phyloP scores from a whole-genome alignment of 1,140 invertebrate species.

The Drosophila watanabei region DNA sequence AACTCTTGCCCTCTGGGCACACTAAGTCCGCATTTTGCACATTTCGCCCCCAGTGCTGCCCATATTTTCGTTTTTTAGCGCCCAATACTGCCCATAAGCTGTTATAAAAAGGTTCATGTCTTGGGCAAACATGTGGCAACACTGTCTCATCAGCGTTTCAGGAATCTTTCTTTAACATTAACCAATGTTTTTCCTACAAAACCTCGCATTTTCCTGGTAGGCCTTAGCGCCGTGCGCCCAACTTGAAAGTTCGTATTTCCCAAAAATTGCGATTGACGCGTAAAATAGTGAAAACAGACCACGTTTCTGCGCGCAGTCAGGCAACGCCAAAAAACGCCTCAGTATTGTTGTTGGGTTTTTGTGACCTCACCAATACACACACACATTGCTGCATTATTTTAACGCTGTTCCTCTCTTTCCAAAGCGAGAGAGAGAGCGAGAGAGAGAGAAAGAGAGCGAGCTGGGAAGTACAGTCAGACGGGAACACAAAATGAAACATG shows the following conservation, averaged over 20 bases:
- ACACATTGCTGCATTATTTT: constrained; percentile 70
- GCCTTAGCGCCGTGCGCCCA: not conserved
- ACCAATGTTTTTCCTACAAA: too few species aligned
- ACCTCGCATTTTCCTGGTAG: not conserved
- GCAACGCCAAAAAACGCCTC: not conserved
- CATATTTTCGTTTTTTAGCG: too few species aligned
- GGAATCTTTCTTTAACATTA: not conserved
- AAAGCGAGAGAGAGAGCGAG: constrained; percentile 59
- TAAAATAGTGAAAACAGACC: not conserved
- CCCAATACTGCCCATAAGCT: not conserved
- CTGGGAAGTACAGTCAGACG: constrained; percentile 81
- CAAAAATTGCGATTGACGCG: not conserved
- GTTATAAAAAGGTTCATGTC: not conserved
- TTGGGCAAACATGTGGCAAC: not conserved
- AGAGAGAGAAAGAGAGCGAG: constrained; percentile 51
- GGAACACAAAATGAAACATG: constrained; percentile 81
- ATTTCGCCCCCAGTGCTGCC: too few species aligned
- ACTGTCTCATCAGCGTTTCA: not conserved
- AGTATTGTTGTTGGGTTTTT: constrained; percentile 59
- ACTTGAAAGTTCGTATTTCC: too few species aligned
- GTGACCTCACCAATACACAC: constrained; percentile 71
- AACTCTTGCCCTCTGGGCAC: too few species aligned
- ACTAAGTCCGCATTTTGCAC: too few species aligned
- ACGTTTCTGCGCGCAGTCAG: not conserved
- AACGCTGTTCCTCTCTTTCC: constrained; percentile 56